Base-by-base conservation (phyloP, 2,113 vertebrate species). In the Arizona elegans region DNA sequence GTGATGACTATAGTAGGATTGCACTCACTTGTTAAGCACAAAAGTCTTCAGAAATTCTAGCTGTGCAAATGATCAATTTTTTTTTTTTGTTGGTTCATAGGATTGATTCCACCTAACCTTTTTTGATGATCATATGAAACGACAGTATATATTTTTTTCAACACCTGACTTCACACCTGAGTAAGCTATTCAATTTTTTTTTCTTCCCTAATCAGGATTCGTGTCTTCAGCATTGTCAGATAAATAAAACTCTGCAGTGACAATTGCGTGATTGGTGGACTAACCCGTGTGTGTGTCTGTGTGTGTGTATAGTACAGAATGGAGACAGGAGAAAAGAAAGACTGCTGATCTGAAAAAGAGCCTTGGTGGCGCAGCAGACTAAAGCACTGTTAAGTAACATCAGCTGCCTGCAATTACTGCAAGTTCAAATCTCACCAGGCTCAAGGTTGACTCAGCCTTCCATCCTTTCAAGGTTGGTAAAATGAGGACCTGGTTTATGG, bases 171-270 rank as follows among this genome's bases (percentile, higher is more conserved):
- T 94, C 87, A 81, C 0, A 0, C n/a, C 92, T 1, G 1, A 29
- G 92, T 70, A 2, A 93, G 65, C 12, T 75, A 24, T 93, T 92
- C 1, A 53, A 5, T 86, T 88, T 93, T 87, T 47, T 50, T 8
- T n/a, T 7, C 33, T 24, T 95, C 81, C 92, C 88, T 95, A 96
- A 95, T 94, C 54, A 92, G 53, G 29, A 62, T 92, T 3, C n/a
- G 23, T 93, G 92, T 95, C 86, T 96, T 94, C 53, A 53, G 54
- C 38, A 7, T 87, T 95, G 15, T 65, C 52, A 56, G 3, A 86
- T 56, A 94, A 88, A 97, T 94, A 91, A 95, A 94, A 43, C 65
- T 10, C 17, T 23, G 90, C 29, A 26, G 11, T 96, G 91, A 95
- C 54, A 94, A 92, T 1, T 8, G 92, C 26, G 52, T 52, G 54